A percentile compares a stretch with the other conserved stretches of the same genome.
Conservation (phyloP, 1,140 invertebrate species). For the Spodoptera litura region DNA sequence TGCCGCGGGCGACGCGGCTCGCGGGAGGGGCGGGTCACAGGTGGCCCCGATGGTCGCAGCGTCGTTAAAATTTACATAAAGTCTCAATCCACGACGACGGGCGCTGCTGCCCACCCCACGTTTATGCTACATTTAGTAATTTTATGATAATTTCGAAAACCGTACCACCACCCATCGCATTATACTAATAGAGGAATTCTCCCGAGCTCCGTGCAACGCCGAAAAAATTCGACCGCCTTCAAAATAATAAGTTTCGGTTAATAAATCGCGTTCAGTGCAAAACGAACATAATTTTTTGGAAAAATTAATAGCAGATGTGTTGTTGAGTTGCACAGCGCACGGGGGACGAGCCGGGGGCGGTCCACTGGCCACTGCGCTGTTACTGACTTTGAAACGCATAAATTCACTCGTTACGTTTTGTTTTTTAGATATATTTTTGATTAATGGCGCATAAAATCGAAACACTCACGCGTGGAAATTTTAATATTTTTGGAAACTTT, state of each 20-base stretch:
- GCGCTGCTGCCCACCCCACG: conserved; percentile 80
- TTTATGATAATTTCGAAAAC: conserved; percentile 86
- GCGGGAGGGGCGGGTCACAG: conserved; percentile 72
- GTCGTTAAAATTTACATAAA: conserved; percentile 86
- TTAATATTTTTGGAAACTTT: conserved; percentile 68
- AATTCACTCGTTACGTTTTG: conserved; percentile 76
- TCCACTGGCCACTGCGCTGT: conserved; percentile 63
- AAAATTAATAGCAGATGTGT: conserved; percentile 85
- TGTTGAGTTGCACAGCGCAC: conserved; percentile 71
- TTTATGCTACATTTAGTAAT: conserved; percentile 86
- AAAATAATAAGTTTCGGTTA: conserved; percentile 82
- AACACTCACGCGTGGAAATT: conserved; percentile 67
- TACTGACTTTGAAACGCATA: conserved; percentile 77
- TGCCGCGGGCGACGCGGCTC: conserved; percentile 64
- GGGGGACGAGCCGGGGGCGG: conserved; percentile 56
- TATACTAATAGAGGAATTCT: conserved; percentile 84
- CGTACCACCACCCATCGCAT: conserved; percentile 83
- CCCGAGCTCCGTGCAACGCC: conserved; percentile 63
- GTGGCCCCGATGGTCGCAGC: conserved; percentile 84
- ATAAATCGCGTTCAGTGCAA: conserved; percentile 80
- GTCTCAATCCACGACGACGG: conserved; percentile 83
- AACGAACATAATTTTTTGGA: conserved; percentile 76
- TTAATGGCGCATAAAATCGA: conserved; percentile 81
- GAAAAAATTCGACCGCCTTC: conserved; percentile 76
- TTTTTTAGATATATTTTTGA: conserved; percentile 76